A percentile compares a stretch with the other conserved stretches of the same genome.
phyloP scores from a whole-genome alignment of 2,113 vertebrate species.

The Eurypyga helias region DNA sequence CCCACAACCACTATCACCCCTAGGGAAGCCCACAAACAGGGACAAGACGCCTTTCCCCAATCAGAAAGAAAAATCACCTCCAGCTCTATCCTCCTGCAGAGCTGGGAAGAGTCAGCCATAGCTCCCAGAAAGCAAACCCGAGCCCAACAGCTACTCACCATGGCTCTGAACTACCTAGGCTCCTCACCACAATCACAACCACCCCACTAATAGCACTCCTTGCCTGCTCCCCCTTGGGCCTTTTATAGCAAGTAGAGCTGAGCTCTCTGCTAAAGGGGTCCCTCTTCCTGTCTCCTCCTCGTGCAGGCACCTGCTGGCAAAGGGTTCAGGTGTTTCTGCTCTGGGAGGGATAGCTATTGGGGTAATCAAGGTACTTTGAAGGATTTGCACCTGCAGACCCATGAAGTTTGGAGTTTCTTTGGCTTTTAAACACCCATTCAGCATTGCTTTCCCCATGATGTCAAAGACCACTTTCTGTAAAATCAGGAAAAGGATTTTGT shows the following conservation, averaged over 20 bases:
- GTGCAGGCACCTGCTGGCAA: not conserved
- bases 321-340: not conserved
- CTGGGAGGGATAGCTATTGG: rapidly evolving
- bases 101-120: rapidly evolving
- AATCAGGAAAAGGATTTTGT: not conserved
- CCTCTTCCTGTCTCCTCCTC: not conserved
- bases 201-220: rapidly evolving
- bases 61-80: not conserved
- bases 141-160: not conserved
- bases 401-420: not conserved
- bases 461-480: rapidly evolving
- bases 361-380: not conserved
- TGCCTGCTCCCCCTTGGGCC: rapidly evolving
- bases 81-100: not conserved
- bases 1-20: not conserved
- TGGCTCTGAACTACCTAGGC: not conserved
- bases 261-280: not conserved
- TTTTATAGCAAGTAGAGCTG: not conserved
- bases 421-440: not conserved
- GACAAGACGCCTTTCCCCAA: not conserved
- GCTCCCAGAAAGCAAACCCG: not conserved
- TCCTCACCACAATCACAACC: not conserved
- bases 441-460: rapidly evolving
- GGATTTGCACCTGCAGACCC: not conserved
- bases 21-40: not conserved